Base-by-base conservation (phyloP, 2,113 vertebrate genomes). In the Halcyon malimbica region DNA sequence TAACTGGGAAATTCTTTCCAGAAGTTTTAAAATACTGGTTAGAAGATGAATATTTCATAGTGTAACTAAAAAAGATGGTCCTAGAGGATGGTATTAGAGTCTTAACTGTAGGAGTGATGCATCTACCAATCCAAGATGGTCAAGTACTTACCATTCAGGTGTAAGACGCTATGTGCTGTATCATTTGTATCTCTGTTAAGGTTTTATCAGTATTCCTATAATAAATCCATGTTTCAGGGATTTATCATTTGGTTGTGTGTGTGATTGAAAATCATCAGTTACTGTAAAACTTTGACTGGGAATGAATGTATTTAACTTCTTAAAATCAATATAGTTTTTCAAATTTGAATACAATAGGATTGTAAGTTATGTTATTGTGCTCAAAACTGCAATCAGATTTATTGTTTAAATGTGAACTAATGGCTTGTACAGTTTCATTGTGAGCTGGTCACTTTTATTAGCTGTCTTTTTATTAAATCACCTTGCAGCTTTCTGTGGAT, bases 191-290 rank as follows among this genome's bases (percentile, higher is more conserved):
- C 75, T 87, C 93, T 97, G 91, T 94, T 87, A 95, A 96, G 92
- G 90, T 97, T 97, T 97, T 96, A 94, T 95, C 97, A 97, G 84
- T 97, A 94, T 97, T 97, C 67, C 82, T 95, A 18, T 83, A 94
- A 97, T 96, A 97, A 97, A 97, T 96, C 87, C 87, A 37, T 78
- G 53, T 95, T 97, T 97, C 93, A 96, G 96, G 96, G 96, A 92
- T 97, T 97, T 94, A 93, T 68, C 56, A 11, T 60, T 92, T 92
- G 73, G 69, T 90, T 95, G 89, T 94, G 77, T 68, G 69, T 87
- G 77, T 94, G 86, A 69, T 83, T 87, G 65, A 89, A 94, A 94
- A 77, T 91, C 44, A 93, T 79, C 77, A 76, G 65, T 95, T 96
- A 89, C 89, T 97, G 96, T 97, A 95, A 94, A 85, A 92, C 81